phyloP scores from a whole-genome alignment of 2,888 invertebrate genomes.

The Orthosia gracilis region DNA sequence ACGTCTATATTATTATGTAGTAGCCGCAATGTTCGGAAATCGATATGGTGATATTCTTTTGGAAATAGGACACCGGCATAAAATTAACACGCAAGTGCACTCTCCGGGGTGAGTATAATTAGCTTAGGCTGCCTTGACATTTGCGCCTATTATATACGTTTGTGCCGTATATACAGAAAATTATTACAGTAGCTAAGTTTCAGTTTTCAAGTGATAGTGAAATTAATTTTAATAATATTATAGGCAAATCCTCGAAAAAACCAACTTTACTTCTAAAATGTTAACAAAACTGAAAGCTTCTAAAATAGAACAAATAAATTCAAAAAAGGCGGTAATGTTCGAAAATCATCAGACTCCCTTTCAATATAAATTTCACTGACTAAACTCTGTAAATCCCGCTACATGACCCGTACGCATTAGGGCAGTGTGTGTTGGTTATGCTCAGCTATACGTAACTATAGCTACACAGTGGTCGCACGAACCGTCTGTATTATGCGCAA shows the following conservation, averaged over 20 bases:
- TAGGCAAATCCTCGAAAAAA: neutral
- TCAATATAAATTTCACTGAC: slow-evolving; percentile 91
- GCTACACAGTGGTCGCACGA: slow-evolving; percentile 75
- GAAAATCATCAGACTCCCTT: slow-evolving; percentile 90
- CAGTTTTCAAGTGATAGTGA: neutral
- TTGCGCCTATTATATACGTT: no score
- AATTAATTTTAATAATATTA: neutral
- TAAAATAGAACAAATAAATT: slow-evolving; percentile 51
- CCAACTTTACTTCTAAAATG: neutral
- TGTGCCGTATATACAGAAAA: neutral
- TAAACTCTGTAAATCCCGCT: slow-evolving; percentile 90
- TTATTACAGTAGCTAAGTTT: neutral
- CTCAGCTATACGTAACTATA: slow-evolving; percentile 82
- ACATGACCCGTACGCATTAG: slow-evolving; percentile 91
- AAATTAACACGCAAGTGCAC: slow-evolving; percentile 1
- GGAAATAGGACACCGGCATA: neutral
- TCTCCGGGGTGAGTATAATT: neutral
- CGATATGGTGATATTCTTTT: neutral
- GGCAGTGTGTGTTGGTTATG: slow-evolving; percentile 90
- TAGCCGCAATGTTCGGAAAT: neutral
- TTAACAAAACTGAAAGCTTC: slow-evolving; percentile 39
- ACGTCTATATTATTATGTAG: neutral
- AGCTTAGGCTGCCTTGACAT: neutral
- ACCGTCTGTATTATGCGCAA: slow-evolving; percentile 85
- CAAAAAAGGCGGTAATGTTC: slow-evolving; percentile 76